phyloP scores from a whole-genome alignment of 2,888 invertebrate genomes.

The Polietes domitor region DNA sequence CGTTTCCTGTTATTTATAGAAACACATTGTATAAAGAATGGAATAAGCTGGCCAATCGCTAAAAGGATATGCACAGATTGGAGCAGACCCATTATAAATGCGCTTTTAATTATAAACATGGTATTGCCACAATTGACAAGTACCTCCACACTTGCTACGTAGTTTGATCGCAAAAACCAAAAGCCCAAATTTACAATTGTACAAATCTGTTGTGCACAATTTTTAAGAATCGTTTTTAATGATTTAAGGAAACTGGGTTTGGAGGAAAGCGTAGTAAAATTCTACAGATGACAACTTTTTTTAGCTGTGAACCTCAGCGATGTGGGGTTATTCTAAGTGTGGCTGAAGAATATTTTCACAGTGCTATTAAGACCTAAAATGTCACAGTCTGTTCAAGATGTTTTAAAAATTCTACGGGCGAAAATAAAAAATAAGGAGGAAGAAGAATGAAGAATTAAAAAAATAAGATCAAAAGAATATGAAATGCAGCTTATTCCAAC shows the following conservation, averaged over 20 bases:
- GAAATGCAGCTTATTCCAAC: not conserved
- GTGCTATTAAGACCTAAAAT: too few species aligned
- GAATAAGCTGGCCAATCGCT: not conserved
- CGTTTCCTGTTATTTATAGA: not conserved
- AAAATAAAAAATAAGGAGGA: not conserved
- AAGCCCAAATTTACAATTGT: not conserved
- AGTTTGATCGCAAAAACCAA: not conserved
- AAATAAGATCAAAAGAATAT: not conserved
- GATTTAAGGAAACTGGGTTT: not conserved
- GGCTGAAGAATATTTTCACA: not conserved
- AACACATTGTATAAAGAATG: not conserved
- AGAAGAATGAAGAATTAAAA: not conserved
- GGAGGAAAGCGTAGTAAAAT: not conserved
- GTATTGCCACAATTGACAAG: not conserved
- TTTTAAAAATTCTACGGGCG: not conserved
- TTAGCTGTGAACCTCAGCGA: not conserved
- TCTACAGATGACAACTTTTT: not conserved
- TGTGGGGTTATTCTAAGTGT: not conserved
- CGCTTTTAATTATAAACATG: not conserved
- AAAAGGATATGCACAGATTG: not conserved
- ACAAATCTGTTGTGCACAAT: slow-evolving; percentile 11
- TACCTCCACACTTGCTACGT: not conserved
- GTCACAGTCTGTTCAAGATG: not conserved
- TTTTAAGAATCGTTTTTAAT: too few species aligned
- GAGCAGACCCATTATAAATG: not conserved